Evolutionary conservation across 2,888 invertebrate species (phyloP), one percentile per base, ranked within the genome.

Genomic region (Barypeithes pellucidus): DNA sequence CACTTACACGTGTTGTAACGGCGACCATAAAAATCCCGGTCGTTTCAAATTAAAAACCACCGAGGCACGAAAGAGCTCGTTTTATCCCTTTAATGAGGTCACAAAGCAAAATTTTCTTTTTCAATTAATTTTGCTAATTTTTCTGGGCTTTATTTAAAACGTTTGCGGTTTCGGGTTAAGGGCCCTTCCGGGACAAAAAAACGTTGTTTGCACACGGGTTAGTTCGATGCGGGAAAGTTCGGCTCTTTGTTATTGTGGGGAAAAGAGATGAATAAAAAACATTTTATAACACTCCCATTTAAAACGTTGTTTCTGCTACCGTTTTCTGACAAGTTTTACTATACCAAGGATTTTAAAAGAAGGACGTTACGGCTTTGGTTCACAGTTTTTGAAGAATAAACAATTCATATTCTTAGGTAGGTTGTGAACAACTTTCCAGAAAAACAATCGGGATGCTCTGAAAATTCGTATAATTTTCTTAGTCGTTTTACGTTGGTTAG

Each of bases 31-130:
- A 67, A 67, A 67, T 67, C 67, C n/a, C 33, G 45, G 45, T 43
- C 67, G 43, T 67, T 67, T 67, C 12, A 59, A 67, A 67, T 67
- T 66, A 66, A 67, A 67, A 67, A 67, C 67, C 67, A 57, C 59
- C 67, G 67, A 67, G 59, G 57, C 67, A 29, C 45, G 67, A 67
- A 67, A 67, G 43, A 57, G 67, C 59, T 45, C 67, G 45, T 67
- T 62, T 67, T 59, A 57, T 57, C 67, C 67, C 45, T 52, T 66
- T 67, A 67, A 67, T 52, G 59, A 67, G 67, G 67, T 67, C 59
- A 52, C 41, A 57, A 67, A 59, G 67, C 67, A 59, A 67, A 43
- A 59, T 45, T 52, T 67, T 67, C 45, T 41, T 59, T 67, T 67
- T 59, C 67, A 52, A 67, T 45, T 67, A 67, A 67, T 67, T 59